Conservation (phyloP, 2,888 invertebrate species). For the Nomada ferruginata region DNA sequence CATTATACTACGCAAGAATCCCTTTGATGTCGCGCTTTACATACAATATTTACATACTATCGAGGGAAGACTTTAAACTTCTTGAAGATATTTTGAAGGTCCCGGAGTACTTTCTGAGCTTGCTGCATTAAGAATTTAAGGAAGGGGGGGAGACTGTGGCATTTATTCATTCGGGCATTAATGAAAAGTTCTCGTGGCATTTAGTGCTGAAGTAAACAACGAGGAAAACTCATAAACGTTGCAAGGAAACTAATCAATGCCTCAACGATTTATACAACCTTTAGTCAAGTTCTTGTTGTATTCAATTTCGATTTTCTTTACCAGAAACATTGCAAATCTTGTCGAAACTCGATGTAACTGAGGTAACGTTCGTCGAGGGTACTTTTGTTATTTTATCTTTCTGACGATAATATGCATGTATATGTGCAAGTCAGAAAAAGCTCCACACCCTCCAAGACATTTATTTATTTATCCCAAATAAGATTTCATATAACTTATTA, state of each 20-base stretch:
- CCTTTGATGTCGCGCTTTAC: conserved; percentile 71
- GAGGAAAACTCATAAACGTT: conserved; percentile 10
- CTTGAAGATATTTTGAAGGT: conserved; percentile 72
- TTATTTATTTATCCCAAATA: too few relatives aligned
- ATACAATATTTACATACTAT: conserved; percentile 73
- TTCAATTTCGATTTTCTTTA: neutral
- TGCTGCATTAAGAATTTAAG: conserved; percentile 71
- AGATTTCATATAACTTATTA: too few relatives aligned
- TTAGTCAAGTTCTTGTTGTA: neutral
- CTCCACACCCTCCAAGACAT: too few relatives aligned
- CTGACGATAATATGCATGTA: too few relatives aligned
- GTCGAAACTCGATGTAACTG: too few relatives aligned
- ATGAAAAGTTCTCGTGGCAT: conserved; percentile 65
- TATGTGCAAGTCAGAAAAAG: too few relatives aligned
- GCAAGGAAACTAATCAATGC: conserved; percentile 15
- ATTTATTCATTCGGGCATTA: conserved; percentile 71
- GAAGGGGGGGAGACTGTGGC: conserved; percentile 56
- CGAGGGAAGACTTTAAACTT: conserved; percentile 73
- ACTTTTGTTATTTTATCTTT: too few relatives aligned
- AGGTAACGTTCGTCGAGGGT: too few relatives aligned
- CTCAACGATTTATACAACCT: neutral
- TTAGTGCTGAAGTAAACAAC: conserved; percentile 42
- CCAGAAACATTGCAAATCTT: too few relatives aligned
- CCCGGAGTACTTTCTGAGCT: conserved; percentile 68
- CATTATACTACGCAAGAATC: conserved; percentile 68